Conservation (phyloP, 2,797 vertebrate genomes). For the Argyrosomus regius region DNA sequence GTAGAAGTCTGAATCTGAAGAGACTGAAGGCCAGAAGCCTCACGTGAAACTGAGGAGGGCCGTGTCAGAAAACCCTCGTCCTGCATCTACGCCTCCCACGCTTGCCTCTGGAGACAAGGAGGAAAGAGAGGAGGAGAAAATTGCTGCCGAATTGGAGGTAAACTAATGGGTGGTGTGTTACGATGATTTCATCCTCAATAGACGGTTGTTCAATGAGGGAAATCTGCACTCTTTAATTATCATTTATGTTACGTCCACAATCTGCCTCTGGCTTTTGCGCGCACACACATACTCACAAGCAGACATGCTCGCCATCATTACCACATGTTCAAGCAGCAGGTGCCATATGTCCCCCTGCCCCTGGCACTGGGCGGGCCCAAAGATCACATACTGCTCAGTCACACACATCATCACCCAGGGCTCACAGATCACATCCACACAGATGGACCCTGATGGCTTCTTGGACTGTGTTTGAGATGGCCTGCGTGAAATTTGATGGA, state of each 20-base stretch:
- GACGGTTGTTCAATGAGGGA: slow-evolving; percentile 28
- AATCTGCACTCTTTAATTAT: slow-evolving; percentile 42
- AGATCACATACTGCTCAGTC: slow-evolving; percentile 78
- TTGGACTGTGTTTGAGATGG: slow-evolving; percentile 45
- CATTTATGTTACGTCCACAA: slow-evolving; percentile 38
- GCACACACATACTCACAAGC: slow-evolving; percentile 37
- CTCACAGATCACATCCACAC: slow-evolving; percentile 75
- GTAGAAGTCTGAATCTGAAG: slow-evolving; percentile 94
- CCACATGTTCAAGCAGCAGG: slow-evolving; percentile 82
- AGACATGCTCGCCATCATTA: slow-evolving; percentile 61
- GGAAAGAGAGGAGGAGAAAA: slow-evolving; percentile 90
- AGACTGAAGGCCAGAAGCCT: slow-evolving; percentile 92
- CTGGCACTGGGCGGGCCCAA: slow-evolving; percentile 68
- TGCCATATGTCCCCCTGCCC: slow-evolving; percentile 79
- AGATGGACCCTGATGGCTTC: slow-evolving; percentile 71
- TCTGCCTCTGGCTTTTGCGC: slow-evolving; percentile 45
- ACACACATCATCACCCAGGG: slow-evolving; percentile 76
- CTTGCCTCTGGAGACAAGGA: slow-evolving; percentile 91
- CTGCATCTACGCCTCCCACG: slow-evolving; percentile 94
- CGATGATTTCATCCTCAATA: slow-evolving; percentile 27
- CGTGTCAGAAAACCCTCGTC: slow-evolving; percentile 92
- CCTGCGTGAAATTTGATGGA: slow-evolving; percentile 41
- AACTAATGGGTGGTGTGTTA: slow-evolving; percentile 2
- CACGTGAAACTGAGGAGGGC: slow-evolving; percentile 93
- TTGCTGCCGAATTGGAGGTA: slow-evolving; percentile 93